Evolutionary conservation across 2,113 vertebrate genomes (phyloP).

Genomic region (Gnathonemus longibarbis): DNA sequence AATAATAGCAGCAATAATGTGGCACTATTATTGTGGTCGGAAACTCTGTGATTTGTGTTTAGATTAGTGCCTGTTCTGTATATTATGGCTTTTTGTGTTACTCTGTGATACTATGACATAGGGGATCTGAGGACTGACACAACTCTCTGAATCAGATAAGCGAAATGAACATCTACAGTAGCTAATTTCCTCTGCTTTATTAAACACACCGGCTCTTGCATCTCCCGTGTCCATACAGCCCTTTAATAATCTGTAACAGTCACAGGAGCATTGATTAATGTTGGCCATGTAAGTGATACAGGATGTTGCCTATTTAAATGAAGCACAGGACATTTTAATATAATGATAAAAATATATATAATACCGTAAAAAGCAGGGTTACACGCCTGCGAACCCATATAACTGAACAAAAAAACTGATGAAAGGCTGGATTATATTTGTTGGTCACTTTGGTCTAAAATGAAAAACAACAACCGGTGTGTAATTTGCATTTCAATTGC

Average conservation of each 20-base stretch:
- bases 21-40: neutral
- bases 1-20: neutral
- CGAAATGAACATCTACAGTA: neutral
- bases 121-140: neutral
- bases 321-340: neutral
- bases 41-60: neutral
- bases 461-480: neutral
- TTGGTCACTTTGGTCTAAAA: conserved; percentile 11
- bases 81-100: neutral
- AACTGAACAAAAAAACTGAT: neutral
- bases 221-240: neutral
- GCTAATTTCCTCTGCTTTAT: conserved; percentile 9
- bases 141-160: neutral
- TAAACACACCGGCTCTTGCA: neutral
- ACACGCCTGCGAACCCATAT: neutral
- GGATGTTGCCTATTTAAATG: conserved; percentile 5
- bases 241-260: neutral
- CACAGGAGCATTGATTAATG: neutral
- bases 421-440: neutral
- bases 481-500: conserved; percentile 27
- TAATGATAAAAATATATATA: conserved; percentile 5
- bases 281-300: conserved; percentile 1
- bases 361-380: neutral
- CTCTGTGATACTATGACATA: neutral
- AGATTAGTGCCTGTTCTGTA: neutral